A percentile compares a stretch with the other conserved stretches of the same genome.
Evolutionary conservation across 2,113 vertebrate genomes (phyloP).

Genomic region (Suncus etruscus): DNA sequence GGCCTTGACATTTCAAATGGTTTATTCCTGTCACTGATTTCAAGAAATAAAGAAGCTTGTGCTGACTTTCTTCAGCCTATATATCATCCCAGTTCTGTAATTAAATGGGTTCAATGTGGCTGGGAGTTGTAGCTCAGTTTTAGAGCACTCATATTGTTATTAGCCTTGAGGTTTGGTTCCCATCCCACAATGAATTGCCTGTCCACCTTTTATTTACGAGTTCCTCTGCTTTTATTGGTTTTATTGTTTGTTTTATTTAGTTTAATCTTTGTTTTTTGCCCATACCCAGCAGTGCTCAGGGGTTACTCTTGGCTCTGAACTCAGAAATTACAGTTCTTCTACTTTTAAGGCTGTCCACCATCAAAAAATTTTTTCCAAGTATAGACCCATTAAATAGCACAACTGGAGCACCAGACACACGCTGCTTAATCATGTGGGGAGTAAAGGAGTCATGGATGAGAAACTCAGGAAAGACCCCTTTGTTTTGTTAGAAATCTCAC

Average conservation of each 20-base stretch:
- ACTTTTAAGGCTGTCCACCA: too few relatives aligned
- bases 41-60: background rate
- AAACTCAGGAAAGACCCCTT: too few relatives aligned
- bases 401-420: background rate
- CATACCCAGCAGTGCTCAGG: too few relatives aligned
- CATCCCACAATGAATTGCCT: background rate
- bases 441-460: background rate
- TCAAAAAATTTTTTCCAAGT: background rate
- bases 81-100: background rate
- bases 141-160: too few relatives aligned
- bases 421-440: background rate
- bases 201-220: background rate
- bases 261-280: too few relatives aligned
- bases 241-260: too few relatives aligned
- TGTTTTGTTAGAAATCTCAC: too few relatives aligned
- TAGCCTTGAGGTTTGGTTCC: too few relatives aligned
- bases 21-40: background rate
- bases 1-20: conserved; percentile 2
- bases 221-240: background rate
- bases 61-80: background rate
- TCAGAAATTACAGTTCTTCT: too few relatives aligned
- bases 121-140: too few relatives aligned
- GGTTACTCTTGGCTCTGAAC: too few relatives aligned
- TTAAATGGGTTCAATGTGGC: background rate
- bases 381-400: background rate